Conservation (phyloP, 2,797 vertebrate genomes). For the Lepilemur septentrionalis region DNA sequence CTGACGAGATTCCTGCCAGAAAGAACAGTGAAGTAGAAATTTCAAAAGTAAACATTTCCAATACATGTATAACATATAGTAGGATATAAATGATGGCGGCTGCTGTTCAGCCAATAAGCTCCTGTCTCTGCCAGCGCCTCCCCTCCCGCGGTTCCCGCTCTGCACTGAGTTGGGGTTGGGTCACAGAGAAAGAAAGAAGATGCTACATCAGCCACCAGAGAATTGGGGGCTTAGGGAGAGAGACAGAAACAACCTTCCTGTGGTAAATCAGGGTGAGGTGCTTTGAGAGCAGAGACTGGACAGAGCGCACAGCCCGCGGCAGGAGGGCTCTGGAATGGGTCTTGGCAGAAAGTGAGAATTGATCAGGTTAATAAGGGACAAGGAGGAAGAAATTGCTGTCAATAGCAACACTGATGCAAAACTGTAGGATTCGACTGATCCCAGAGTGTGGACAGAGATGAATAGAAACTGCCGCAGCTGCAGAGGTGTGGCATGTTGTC, state of each 20-base stretch:
- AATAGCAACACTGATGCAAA: background rate
- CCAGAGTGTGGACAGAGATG: background rate
- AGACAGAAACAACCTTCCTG: background rate
- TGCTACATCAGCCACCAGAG: background rate
- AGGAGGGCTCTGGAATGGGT: background rate
- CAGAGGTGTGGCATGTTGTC: background rate
- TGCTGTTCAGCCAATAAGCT: too few relatives aligned
- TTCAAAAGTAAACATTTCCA: background rate
- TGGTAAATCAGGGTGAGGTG: background rate
- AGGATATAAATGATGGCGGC: background rate
- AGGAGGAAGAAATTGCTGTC: background rate
- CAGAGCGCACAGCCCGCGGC: background rate
- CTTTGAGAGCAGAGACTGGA: background rate
- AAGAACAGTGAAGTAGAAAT: background rate
- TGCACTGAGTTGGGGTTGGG: background rate
- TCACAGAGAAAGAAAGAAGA: too few relatives aligned
- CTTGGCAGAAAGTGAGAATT: background rate
- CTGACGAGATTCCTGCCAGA: background rate
- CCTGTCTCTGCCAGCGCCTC: too few relatives aligned
- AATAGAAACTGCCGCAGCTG: background rate
- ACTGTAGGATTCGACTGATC: background rate
- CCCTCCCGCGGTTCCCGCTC: background rate
- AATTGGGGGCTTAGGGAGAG: background rate
- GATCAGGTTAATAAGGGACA: background rate
- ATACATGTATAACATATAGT: background rate